phyloP scores from a whole-genome alignment of 2,888 invertebrate genomes.

The Eupithecia pulchellata region DNA sequence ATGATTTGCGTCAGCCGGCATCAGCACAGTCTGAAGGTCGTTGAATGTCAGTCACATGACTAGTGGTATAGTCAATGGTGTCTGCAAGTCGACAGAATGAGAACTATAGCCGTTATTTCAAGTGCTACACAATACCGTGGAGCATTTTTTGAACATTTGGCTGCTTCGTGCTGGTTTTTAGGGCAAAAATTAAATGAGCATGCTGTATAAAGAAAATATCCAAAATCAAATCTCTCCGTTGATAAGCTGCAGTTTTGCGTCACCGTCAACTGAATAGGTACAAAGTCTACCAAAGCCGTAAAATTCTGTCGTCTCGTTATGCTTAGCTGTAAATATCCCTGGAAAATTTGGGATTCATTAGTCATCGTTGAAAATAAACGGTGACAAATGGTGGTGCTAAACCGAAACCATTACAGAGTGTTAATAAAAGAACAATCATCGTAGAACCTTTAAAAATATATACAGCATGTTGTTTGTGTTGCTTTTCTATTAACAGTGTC shows the following conservation, averaged over 20 bases:
- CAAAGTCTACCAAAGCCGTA: constrained; percentile 34
- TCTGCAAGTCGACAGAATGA: neutral
- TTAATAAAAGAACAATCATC: constrained; percentile 52
- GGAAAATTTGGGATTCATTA: constrained; percentile 39
- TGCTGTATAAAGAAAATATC: neutral
- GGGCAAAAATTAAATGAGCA: too few relatives aligned
- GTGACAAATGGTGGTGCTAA: constrained; percentile 32
- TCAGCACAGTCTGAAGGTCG: constrained; percentile 55
- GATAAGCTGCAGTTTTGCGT: neutral
- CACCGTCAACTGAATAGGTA: neutral
- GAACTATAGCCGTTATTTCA: neutral
- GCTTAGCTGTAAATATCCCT: too few relatives aligned
- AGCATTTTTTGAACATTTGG: neutral
- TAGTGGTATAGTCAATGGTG: neutral
- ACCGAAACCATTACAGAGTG: constrained; percentile 36
- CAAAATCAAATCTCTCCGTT: too few relatives aligned
- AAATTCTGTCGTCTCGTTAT: too few relatives aligned
- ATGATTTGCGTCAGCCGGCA: constrained; percentile 72
- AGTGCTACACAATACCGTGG: neutral
- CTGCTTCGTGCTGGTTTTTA: neutral
- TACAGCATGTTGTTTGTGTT: constrained; percentile 3
- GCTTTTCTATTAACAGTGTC: neutral
- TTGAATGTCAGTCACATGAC: constrained; percentile 33
- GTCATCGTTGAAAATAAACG: constrained; percentile 59
- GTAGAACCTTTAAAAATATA: constrained; percentile 43